phyloP scores from a whole-genome alignment of 2,113 vertebrate genomes.

The Athene noctua region DNA sequence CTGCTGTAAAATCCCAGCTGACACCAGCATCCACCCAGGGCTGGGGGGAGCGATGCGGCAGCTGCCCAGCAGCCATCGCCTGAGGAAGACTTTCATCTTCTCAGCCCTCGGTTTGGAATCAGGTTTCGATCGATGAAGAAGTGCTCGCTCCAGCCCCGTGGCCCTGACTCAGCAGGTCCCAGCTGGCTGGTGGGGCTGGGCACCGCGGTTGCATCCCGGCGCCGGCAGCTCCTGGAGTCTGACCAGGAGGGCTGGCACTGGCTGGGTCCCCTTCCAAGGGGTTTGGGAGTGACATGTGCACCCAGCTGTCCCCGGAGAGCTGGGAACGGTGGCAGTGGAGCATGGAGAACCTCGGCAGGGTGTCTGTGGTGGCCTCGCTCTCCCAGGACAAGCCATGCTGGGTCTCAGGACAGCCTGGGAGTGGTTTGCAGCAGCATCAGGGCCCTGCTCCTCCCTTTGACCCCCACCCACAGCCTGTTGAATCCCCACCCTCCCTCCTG shows the following conservation, averaged over 20 bases:
- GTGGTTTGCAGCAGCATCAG: rapidly evolving
- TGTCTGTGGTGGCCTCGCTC: neutral
- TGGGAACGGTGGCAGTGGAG: rapidly evolving
- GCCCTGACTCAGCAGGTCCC: constrained; percentile 56
- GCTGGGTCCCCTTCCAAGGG: neutral
- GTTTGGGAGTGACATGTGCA: rapidly evolving
- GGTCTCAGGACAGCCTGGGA: neutral
- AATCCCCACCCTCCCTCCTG: neutral
- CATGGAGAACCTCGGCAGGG: neutral
- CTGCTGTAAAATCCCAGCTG: neutral
- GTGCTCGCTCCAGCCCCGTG: neutral
- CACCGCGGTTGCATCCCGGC: rapidly evolving
- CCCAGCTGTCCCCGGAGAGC: neutral
- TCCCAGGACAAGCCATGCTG: neutral
- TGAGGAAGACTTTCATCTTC: neutral
- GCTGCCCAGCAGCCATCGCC: neutral
- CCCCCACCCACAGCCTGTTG: neutral
- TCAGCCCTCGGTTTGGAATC: neutral
- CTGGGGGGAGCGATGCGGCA: neutral
- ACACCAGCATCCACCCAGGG: neutral
- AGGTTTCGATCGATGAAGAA: constrained; percentile 26
- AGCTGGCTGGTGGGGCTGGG: neutral
- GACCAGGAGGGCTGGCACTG: neutral
- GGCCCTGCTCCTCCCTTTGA: neutral
- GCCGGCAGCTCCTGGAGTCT: neutral